phyloP scores from a whole-genome alignment of 2,888 invertebrate genomes.

The Tachystola acroxantha region DNA sequence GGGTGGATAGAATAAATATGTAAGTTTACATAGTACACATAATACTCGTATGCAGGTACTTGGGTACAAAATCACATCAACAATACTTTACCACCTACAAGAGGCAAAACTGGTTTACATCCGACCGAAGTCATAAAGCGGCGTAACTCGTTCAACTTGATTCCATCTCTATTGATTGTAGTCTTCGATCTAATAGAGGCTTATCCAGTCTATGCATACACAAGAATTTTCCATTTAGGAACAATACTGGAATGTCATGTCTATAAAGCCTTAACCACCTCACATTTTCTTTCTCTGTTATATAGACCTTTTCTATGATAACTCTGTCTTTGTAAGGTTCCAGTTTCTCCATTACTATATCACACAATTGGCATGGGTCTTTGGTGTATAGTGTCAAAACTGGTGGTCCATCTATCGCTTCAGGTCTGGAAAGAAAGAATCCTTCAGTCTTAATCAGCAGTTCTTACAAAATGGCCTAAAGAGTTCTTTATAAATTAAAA shows the following conservation, averaged over 20 bases:
- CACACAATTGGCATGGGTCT: slow-evolving; percentile 89
- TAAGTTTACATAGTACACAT: no score
- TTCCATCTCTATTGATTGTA: slow-evolving; percentile 57
- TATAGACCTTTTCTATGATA: slow-evolving; percentile 85
- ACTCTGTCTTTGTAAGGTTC: slow-evolving; percentile 79
- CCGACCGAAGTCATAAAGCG: no score
- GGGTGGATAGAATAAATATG: no score
- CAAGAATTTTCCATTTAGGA: slow-evolving; percentile 88
- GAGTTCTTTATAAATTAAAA: no score
- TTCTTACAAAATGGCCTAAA: no score
- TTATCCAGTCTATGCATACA: slow-evolving; percentile 86
- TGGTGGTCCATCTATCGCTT: slow-evolving; percentile 68
- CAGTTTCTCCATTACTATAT: slow-evolving; percentile 84
- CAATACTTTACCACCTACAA: no score
- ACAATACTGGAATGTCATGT: slow-evolving; percentile 92
- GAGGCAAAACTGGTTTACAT: not conserved
- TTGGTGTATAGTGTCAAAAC: slow-evolving; percentile 89
- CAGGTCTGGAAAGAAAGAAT: slow-evolving; percentile 56
- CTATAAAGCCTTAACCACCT: slow-evolving; percentile 85
- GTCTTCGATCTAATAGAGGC: slow-evolving; percentile 70
- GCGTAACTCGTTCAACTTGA: not conserved
- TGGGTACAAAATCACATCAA: no score
- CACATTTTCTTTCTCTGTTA: slow-evolving; percentile 84
- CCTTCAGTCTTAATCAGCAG: no score
- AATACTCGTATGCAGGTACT: no score